Conservation (phyloP, 2,113 vertebrate genomes). For the Ceuthmochares aereus region DNA sequence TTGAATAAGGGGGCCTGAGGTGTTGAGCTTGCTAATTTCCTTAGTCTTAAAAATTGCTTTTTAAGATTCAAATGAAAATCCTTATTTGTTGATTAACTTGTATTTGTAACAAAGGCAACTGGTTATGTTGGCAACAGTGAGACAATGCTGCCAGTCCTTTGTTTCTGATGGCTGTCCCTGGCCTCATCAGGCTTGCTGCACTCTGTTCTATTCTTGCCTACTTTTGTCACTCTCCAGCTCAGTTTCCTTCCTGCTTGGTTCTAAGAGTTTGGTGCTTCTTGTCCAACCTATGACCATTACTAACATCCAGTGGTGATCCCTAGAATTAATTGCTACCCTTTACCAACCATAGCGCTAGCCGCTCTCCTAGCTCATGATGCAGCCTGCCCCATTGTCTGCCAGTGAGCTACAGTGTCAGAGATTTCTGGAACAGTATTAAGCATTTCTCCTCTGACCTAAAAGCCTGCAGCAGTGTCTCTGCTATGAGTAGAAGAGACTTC, state of each 20-base stretch:
- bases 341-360: neutral
- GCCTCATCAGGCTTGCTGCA: neutral
- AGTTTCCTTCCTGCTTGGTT: neutral
- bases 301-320: neutral
- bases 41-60: neutral
- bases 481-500: neutral
- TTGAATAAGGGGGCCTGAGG: neutral
- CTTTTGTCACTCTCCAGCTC: neutral
- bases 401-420: neutral
- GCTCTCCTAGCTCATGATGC: neutral
- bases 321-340: neutral
- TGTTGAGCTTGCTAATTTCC: neutral
- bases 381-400: neutral
- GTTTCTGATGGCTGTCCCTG: neutral
- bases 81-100: neutral
- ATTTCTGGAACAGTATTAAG: neutral
- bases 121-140: neutral
- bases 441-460: neutral
- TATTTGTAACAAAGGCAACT: neutral
- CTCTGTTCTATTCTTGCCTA: neutral
- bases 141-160: neutral
- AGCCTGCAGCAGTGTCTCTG: neutral
- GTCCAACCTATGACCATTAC: neutral
- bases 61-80: neutral
- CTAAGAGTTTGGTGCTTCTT: neutral